Base-by-base conservation (phyloP, 2,113 vertebrate genomes). In the Zingel zingel region DNA sequence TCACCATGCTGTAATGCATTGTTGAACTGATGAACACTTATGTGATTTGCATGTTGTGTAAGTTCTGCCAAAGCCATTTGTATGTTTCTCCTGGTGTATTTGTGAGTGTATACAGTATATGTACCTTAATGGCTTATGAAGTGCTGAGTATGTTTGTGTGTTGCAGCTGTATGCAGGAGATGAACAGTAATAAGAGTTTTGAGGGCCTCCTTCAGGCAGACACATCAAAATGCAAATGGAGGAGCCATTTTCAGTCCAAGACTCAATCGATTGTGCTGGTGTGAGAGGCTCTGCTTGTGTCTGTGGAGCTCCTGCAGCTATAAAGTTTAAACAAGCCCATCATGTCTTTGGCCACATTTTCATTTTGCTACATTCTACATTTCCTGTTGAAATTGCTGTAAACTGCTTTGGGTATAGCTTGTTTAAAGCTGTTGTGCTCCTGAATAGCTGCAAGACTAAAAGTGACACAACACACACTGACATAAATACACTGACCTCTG, bases 171-270 rank as follows among this genome's bases (percentile, higher is more conserved):
- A 36, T 67, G 81, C 50, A 53, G 56, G 72, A 74, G 82, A 82
- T 69, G 77, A 43, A 57, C 57, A 47, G 68, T 59, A 78, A 78
- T 84, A 74, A 30, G 68, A 77, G 77, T 74, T 80, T 21, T 61
- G 78, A 79, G 84, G 68, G 48, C 78, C 63, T 79, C 64, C 85
- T 87, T 74, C 33, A 71, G 65, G 51, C 73, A 81, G 77, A 69
- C 64, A 51, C 68, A 87, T 87, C 81, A 87, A 87, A 81, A 87
- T 87, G 86, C 81, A 84, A 87, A 87, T 81, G 47, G 48, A 18
- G 16, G 67, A 36, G 62, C 56, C 77, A 74, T 84, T 74, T 82
- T 33, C 61, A 43, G 36, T 39, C 14, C 30, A 74, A 43, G 58
- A 62, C 58, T 74, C 75, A 36, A 5, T 48, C 18, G 19, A 67